These are phyloP conservation scores for Yponomeuta malinellus DNA, from an alignment of 2,888 invertebrate genomes.

Conservation along the genomic window DNA sequence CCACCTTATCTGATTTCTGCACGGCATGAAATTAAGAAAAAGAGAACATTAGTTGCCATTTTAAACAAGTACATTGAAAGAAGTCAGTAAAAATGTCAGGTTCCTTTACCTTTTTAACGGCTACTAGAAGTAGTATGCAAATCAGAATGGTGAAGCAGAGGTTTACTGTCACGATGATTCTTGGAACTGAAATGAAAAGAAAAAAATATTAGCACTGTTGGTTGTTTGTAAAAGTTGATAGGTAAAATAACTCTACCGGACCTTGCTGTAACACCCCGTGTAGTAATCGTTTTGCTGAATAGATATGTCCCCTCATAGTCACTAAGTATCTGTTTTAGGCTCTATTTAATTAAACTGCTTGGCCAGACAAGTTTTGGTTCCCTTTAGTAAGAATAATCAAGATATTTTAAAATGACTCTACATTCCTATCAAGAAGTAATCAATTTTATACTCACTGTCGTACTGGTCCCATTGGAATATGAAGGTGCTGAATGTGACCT, in stretches of 20 bases:
- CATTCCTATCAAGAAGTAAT: too few species aligned
- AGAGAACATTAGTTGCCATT: background rate
- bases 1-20: constrained; percentile 48
- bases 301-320: too few species aligned
- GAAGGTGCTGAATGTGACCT: constrained; percentile 86
- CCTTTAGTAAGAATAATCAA: too few species aligned
- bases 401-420: too few species aligned
- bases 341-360: too few species aligned
- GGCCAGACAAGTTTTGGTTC: too few species aligned
- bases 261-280: too few species aligned
- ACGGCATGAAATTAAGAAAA: constrained; percentile 23
- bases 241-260: too few species aligned
- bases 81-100: background rate
- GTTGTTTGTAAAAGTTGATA: too few species aligned
- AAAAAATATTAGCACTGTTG: background rate
- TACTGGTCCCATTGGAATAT: constrained; percentile 80
- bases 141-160: constrained; percentile 89
- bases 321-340: too few species aligned
- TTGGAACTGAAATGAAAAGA: constrained; percentile 75
- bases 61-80: constrained; percentile 15
- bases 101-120: constrained; percentile 80
- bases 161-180: constrained; percentile 86
- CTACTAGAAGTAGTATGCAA: constrained; percentile 83
- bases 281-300: too few species aligned
- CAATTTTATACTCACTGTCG: constrained; percentile 67